Base-by-base conservation (phyloP, 1,140 invertebrate species). In the Zaprionus lachaisei region DNA sequence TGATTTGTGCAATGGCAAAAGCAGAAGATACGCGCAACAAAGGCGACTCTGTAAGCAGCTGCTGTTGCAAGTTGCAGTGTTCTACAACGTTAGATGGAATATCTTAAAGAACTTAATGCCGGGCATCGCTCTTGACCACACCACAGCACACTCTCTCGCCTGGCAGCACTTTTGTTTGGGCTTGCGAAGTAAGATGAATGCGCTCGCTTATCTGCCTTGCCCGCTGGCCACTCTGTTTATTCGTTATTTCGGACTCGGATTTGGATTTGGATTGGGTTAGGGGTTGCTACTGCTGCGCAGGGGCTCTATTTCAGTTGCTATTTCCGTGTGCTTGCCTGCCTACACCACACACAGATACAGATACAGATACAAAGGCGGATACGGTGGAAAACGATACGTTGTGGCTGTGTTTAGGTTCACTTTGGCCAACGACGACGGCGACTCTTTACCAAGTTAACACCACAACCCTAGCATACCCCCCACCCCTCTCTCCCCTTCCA, bases 151-250 rank as follows among this genome's bases (percentile, higher is more conserved):
- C 31, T 69, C 68, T 76, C 31, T 11, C 31, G 31, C 31, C 31
- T 17, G n/a, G n/a, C 41, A n/a, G 15, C 14, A 74, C 74, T 79
- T 83, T 78, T 79, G 80, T 72, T 74, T 75, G 37, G 67, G 76
- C 74, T 81, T 83, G 60, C 49, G 22, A 41, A 72, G 66, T 70
- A 91, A 91, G 89, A 91, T 91, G 83, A 91, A 91, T 91, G 89
- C 84, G 63, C 84, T 82, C 68, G 84, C 89, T 91, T 91, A 91
- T 91, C 89, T 77, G n/a, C 55, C 66, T 69, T 78, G 74, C 76
- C 70, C 70, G 71, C 51, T 68, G 71, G 75, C 70, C 34, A 70
- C 66, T 57, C 77, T 80, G 72, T 79, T 79, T 72, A 47, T 55
- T 66, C 34, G 54, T 66, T 66, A 56, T 66, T 57, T 67, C 62